Conservation (phyloP, 1,140 invertebrate genomes). For the Planococcus citri region DNA sequence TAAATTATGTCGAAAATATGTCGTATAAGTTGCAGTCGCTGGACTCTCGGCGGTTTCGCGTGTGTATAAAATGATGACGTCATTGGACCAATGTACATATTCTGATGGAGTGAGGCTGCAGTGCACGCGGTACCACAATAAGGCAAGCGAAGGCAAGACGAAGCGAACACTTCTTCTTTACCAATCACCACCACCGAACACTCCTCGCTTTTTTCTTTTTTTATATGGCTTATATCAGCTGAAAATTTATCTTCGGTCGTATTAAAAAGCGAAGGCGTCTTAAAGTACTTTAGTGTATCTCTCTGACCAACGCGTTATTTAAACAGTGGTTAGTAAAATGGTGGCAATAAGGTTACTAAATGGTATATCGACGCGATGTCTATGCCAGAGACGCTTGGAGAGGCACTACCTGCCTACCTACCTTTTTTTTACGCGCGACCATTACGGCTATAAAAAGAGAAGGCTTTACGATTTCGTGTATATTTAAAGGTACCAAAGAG, state of each 20-base stretch:
- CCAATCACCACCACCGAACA: background rate
- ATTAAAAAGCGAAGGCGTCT: constrained; percentile 6
- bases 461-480: background rate
- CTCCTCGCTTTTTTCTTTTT: background rate
- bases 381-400: background rate
- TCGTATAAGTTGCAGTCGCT: too few species aligned
- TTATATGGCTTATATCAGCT: background rate
- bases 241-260: background rate
- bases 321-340: background rate
- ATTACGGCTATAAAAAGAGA: constrained; percentile 1
- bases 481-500: background rate
- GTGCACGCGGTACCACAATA: too few species aligned
- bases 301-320: background rate
- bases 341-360: background rate
- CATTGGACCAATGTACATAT: too few species aligned
- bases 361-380: background rate
- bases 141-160: too few species aligned
- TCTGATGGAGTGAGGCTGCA: too few species aligned
- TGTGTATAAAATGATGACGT: too few species aligned
- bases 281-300: background rate
- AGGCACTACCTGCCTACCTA: too few species aligned
- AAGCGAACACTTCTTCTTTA: too few species aligned
- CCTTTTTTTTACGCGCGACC: background rate
- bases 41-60: background rate
- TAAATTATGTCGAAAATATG: background rate